Conservation (phyloP, 92 coral and sea anemone species). For the Bergia sp. region DNA sequence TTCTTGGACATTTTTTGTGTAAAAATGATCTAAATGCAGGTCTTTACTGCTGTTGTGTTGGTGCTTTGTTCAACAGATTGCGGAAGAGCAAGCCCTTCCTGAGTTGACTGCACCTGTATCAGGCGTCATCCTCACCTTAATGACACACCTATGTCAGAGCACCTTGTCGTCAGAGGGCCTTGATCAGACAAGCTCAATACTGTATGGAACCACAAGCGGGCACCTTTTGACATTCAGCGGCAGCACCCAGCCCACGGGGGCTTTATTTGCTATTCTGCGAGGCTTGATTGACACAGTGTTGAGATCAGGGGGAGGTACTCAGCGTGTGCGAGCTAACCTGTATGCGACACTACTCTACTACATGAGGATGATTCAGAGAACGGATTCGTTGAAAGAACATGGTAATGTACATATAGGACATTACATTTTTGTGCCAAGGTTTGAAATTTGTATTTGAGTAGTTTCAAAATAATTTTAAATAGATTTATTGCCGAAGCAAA, state of each 20-base stretch:
- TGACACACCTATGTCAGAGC: slow-evolving; percentile 92
- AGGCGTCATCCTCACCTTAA: slow-evolving; percentile 85
- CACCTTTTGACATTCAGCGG: slow-evolving; percentile 53
- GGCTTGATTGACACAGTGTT: slow-evolving; percentile 91
- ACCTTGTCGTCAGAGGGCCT: slow-evolving; percentile 66
- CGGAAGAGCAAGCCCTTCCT: slow-evolving; percentile 81
- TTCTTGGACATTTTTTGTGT: not conserved
- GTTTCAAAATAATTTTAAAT: too few species aligned
- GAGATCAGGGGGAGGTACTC: slow-evolving; percentile 91
- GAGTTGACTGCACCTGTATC: slow-evolving; percentile 94
- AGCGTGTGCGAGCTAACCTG: slow-evolving; percentile 94
- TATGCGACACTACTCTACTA: slow-evolving; percentile 94
- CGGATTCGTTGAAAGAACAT: slow-evolving; percentile 60
- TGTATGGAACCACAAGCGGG: slow-evolving; percentile 52
- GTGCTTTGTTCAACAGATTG: slow-evolving; percentile 59
- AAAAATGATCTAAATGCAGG: too few species aligned
- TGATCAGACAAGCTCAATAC: slow-evolving; percentile 43
- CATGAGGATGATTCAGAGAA: slow-evolving; percentile 86
- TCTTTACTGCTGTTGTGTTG: not conserved
- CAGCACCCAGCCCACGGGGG: slow-evolving; percentile 78
- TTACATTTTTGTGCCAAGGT: too few species aligned
- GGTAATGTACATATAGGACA: slow-evolving; percentile 47
- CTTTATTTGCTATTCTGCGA: slow-evolving; percentile 83
- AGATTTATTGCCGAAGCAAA: too few species aligned
- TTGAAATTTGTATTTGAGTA: too few species aligned